phyloP scores from a whole-genome alignment of 1,140 invertebrate species.

The Drosophila navojoa region DNA sequence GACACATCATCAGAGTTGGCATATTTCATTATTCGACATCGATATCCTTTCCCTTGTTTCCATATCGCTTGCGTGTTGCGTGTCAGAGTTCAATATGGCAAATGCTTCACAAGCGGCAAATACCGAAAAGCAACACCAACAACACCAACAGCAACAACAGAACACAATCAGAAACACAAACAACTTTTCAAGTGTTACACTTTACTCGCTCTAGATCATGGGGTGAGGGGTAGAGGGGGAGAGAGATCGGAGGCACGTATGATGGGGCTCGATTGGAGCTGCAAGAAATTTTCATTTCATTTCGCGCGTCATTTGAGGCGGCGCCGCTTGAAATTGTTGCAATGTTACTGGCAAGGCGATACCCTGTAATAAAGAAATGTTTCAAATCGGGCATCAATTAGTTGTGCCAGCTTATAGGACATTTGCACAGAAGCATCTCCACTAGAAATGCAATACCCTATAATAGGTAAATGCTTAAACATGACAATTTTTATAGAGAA shows the following conservation, averaged over 20 bases:
- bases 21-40: conserved; percentile 73
- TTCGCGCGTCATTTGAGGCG: conserved; percentile 80
- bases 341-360: conserved; percentile 27
- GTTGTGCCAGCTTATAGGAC: background rate
- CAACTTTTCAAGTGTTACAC: conserved; percentile 77
- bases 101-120: conserved; percentile 26
- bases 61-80: conserved; percentile 66
- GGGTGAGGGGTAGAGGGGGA: too few relatives aligned
- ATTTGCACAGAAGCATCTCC: too few relatives aligned
- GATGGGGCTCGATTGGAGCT: background rate
- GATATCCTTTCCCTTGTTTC: conserved; percentile 24
- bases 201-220: conserved; percentile 53
- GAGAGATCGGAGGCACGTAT: too few relatives aligned
- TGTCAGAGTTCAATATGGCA: conserved; percentile 73
- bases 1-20: conserved; percentile 79
- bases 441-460: too few relatives aligned
- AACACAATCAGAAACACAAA: conserved; percentile 68
- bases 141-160: conserved; percentile 12
- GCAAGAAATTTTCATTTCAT: conserved; percentile 73
- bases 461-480: too few relatives aligned
- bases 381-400: background rate
- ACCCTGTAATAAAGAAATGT: background rate
- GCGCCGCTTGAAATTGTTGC: conserved; percentile 74
- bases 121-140: conserved; percentile 5
- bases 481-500: too few relatives aligned